Conservation (phyloP, 2,888 invertebrate genomes). For the Carabus problematicus region DNA sequence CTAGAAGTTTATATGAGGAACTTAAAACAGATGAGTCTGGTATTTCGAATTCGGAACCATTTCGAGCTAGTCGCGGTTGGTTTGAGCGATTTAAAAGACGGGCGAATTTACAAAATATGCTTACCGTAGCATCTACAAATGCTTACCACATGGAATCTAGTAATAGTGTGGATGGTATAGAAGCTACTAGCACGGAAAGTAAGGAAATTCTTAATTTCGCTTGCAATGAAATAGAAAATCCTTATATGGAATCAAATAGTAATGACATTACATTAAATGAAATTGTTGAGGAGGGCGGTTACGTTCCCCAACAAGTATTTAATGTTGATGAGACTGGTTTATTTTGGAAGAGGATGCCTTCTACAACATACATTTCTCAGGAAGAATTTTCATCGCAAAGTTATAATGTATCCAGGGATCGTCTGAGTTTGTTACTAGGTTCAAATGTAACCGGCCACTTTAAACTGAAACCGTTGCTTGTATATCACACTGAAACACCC, state of each 20-base stretch:
- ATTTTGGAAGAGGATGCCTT: slow-evolving; percentile 46
- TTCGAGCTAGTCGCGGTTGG: slow-evolving; percentile 5
- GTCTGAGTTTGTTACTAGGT: slow-evolving; percentile 50
- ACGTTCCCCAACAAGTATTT: slow-evolving; percentile 44
- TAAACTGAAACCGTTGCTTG: slow-evolving; percentile 52
- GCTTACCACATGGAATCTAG: too few relatives aligned
- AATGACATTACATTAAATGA: slow-evolving; percentile 29
- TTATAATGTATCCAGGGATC: slow-evolving; percentile 45
- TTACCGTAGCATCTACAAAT: too few relatives aligned
- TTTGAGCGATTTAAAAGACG: slow-evolving; percentile 27
- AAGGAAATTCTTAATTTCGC: not conserved
- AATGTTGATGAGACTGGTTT: slow-evolving; percentile 45
- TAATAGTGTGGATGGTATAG: too few relatives aligned
- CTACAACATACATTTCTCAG: slow-evolving; percentile 47
- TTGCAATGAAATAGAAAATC: too few relatives aligned
- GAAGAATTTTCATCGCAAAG: not conserved
- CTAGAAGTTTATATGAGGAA: slow-evolving; percentile 46
- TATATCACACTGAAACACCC: slow-evolving; percentile 52
- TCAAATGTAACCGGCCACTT: slow-evolving; percentile 51
- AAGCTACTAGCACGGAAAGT: not conserved
- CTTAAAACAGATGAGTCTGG: slow-evolving; percentile 45
- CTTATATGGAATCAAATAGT: not conserved
- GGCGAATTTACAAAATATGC: not conserved
- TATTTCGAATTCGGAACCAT: slow-evolving; percentile 28
- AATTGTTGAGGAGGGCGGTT: slow-evolving; percentile 43